Evolutionary conservation across 2,113 vertebrate genomes (phyloP).

Genomic region (Malurus cyaneus): DNA sequence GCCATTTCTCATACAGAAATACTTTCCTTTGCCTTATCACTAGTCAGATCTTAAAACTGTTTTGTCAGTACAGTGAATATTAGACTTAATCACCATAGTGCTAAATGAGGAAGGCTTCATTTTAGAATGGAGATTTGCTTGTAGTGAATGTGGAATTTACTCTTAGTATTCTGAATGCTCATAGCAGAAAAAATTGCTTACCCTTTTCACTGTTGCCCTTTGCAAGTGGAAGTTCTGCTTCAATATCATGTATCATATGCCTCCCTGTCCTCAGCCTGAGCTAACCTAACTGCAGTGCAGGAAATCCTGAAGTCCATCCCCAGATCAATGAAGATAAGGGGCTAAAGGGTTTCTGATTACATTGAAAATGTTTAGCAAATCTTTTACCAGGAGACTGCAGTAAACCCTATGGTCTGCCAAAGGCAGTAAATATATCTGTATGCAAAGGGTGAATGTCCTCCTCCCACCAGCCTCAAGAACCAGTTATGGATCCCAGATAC

Average conservation of each 20-base stretch:
- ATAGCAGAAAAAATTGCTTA: neutral
- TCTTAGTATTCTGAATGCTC: neutral
- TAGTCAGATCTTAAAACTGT: neutral
- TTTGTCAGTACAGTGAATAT: constrained; percentile 23
- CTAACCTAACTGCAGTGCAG: neutral
- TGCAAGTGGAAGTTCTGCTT: neutral
- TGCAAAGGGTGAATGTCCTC: neutral
- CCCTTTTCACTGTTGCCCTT: neutral
- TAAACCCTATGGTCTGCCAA: neutral
- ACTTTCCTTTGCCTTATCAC: constrained; percentile 19
- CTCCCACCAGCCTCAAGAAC: neutral
- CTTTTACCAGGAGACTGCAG: neutral
- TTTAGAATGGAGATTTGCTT: neutral
- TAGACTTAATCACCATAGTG: neutral
- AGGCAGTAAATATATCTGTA: neutral
- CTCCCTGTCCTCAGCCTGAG: neutral
- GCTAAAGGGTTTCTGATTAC: neutral
- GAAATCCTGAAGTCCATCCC: neutral
- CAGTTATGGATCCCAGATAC: neutral
- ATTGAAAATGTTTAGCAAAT: neutral
- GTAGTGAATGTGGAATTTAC: neutral
- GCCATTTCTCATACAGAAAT: neutral
- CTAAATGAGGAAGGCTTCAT: neutral
- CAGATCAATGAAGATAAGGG: neutral
- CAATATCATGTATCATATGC: neutral